A percentile compares a stretch with the other conserved stretches of the same genome.
Evolutionary conservation across 1,140 invertebrate genomes (phyloP).

Genomic region (Pseudachorutes palmiensis): DNA sequence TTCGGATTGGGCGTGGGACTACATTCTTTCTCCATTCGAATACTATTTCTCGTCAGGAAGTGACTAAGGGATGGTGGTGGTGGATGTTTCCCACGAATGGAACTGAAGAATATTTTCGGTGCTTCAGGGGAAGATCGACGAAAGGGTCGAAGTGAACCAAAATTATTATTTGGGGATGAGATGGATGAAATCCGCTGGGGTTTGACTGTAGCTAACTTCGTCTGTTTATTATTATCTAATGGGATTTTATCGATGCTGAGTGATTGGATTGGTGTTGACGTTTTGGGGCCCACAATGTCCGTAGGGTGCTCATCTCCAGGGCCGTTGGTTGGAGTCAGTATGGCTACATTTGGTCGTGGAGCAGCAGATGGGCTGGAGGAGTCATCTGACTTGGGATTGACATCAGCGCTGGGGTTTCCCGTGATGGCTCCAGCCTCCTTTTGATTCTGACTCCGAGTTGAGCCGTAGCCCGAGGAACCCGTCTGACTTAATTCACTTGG

Average conservation of each 20-base stretch:
- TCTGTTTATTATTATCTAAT: not conserved
- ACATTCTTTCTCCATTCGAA: not conserved
- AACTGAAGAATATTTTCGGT: slow-evolving; percentile 35
- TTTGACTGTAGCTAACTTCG: slow-evolving; percentile 33
- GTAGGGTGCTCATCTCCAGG: too few relatives aligned
- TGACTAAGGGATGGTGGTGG: not conserved
- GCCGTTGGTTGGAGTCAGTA: too few relatives aligned
- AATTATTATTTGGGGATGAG: slow-evolving; percentile 9
- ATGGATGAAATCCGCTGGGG: slow-evolving; percentile 33
- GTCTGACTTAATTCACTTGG: slow-evolving; percentile 48
- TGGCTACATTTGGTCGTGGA: too few relatives aligned
- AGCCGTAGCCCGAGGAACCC: slow-evolving; percentile 53
- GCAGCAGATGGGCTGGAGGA: not conserved
- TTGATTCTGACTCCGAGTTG: slow-evolving; percentile 49
- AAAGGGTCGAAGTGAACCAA: slow-evolving; percentile 34
- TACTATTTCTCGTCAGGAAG: not conserved
- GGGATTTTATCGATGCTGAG: not conserved
- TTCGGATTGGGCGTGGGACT: not conserved
- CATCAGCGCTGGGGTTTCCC: too few relatives aligned
- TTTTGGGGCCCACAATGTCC: slow-evolving; percentile 28
- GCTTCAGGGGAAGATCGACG: slow-evolving; percentile 31
- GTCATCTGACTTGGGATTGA: not conserved
- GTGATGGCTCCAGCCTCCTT: slow-evolving; percentile 26
- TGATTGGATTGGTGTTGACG: slow-evolving; percentile 32
- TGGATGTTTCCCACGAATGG: slow-evolving; percentile 22